Percentiles rank a stretch among this genome's conserved stretches.
Evolutionary conservation across 35 echinoderm and acorn worm genomes (phyloP).

Genomic region (Chiridota heheva): DNA sequence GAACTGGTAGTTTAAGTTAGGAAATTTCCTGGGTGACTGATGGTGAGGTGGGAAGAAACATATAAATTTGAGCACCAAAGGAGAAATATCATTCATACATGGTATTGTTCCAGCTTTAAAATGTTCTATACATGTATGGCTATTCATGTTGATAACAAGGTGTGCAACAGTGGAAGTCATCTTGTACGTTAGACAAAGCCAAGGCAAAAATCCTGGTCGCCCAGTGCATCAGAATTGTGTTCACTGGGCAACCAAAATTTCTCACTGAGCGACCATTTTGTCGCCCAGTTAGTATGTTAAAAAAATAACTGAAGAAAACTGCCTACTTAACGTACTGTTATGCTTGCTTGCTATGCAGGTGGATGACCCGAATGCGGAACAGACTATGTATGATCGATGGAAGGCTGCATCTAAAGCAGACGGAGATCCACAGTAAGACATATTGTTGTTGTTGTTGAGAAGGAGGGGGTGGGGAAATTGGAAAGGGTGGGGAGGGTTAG

Average conservation of each 20-base stretch:
- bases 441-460: background rate
- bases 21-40: no score
- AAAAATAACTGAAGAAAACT: background rate
- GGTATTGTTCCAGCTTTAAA: no score
- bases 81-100: no score
- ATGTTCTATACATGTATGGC: no score
- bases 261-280: background rate
- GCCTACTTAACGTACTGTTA: background rate
- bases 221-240: background rate
- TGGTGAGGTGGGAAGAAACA: no score
- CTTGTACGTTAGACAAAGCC: no score
- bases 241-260: background rate
- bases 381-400: slow-evolving; percentile 60
- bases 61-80: no score
- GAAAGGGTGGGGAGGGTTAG: background rate
- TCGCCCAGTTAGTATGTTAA: background rate
- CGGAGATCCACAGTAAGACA: slow-evolving; percentile 44
- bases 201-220: no score
- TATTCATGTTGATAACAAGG: no score
- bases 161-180: no score
- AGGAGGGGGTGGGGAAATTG: background rate
- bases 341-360: background rate
- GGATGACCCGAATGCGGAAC: background rate
- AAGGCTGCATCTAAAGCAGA: background rate
- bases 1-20: no score